Evolutionary conservation across 2,113 vertebrate genomes (phyloP).

Genomic region (Thinocorus orbignyianus): DNA sequence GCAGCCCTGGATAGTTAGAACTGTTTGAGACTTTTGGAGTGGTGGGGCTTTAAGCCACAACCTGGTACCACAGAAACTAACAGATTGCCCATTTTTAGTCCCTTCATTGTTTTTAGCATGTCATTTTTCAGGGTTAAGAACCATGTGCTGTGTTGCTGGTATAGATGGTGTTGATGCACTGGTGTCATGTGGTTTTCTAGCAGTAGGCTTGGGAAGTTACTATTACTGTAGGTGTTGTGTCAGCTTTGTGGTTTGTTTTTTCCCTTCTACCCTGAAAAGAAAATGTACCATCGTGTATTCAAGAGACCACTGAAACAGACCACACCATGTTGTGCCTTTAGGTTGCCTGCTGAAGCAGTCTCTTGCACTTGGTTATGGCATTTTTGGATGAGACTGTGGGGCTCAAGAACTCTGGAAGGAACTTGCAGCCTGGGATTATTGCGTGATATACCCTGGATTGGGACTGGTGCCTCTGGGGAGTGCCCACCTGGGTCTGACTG

Average conservation of each 20-base stretch:
- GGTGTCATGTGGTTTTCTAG: neutral
- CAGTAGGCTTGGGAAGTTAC: neutral
- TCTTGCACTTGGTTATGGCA: neutral
- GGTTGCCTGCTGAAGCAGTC: neutral
- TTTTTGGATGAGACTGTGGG: neutral
- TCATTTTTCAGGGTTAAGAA: neutral
- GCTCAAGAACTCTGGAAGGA: neutral
- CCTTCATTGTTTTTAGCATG: neutral
- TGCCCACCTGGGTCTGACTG: neutral
- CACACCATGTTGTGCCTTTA: rapidly evolving
- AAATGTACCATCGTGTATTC: rapidly evolving
- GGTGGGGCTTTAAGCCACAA: neutral
- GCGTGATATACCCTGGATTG: rapidly evolving
- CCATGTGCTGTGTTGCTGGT: rapidly evolving
- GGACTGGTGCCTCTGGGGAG: neutral
- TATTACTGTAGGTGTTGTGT: rapidly evolving
- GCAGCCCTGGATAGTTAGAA: neutral
- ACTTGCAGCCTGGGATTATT: neutral
- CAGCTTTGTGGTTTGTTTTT: too few species aligned
- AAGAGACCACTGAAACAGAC: neutral
- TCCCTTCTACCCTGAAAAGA: neutral
- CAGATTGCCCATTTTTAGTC: rapidly evolving
- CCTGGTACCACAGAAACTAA: neutral
- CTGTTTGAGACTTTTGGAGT: neutral
- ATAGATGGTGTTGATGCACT: neutral